Base-by-base conservation (phyloP, 1,140 invertebrate genomes). In the Pseudoatta argentina region DNA sequence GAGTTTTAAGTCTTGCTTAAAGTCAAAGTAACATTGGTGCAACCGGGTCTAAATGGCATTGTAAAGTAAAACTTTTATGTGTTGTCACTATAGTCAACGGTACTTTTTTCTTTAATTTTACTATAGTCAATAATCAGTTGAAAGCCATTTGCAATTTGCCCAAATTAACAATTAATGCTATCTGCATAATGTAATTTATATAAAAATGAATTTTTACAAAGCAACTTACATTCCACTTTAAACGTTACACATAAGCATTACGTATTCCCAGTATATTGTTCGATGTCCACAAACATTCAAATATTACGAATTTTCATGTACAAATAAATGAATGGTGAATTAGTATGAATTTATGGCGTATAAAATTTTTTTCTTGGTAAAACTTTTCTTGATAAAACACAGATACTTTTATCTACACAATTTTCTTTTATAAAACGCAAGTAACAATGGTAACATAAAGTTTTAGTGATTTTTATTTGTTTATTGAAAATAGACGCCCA, bases 361-460 rank as follows among this genome's bases (percentile, higher is more conserved):
- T 48, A n/a, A 72, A 12, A 63, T 82, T 21, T 57, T 81, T 59
- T 48, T 81, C n/a, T 16, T 7, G 14, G 16, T 39, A 27, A 76
- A 44, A n/a, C 30, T 89, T 91, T 90, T 82, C 8, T 44, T 44
- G 8, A 91, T 88, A 77, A 87, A 89, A 86, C 87, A 63, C 87
- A 63, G 89, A 73, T 85, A 48, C 59, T 89, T 91, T 90, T 82
- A 91, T 88, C 8, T 44, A 7, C 10, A 44, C 39, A 44, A 44
- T 44, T 44, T 39, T 39, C 67, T 89, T 91, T 90, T 82, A 91
- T 88, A 83, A 87, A 89, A 86, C 85, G 89, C 87, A 61, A 91
- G 53, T 85, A 48, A 57, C 7, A 73, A 27, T 30, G 18, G 16
- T 51, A 89, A 34, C 0, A 16, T 5, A 67, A 53, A 10, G 6